Base-by-base conservation (phyloP, 2,797 vertebrate species). In the Anisognathus igniventris region DNA sequence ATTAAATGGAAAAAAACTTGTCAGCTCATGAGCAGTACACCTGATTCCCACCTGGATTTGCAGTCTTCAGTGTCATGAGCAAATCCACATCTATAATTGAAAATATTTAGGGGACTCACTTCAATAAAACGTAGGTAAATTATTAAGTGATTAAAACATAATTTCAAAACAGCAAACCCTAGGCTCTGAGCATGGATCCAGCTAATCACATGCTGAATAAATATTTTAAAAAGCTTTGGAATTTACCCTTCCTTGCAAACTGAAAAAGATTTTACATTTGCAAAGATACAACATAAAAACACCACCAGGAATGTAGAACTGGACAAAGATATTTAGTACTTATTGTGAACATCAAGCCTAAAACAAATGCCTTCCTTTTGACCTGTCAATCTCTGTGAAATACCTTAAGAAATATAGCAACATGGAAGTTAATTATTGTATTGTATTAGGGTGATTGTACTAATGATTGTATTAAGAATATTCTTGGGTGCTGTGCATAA, bases 171-270 rank as follows among this genome's bases (percentile, higher is more conserved):
- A 85, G 83, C 67, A 86, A 28, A 75, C 48, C 24, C 47, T 42
- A 31, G 30, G 23, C 53, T 74, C 65, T 35, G 20, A 93, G 58
- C 64, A 82, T 45, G 39, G 64, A 84, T 72, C n/a, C 56, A 92
- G 66, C 58, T 79, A 94, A 91, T 65, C 93, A 89, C 42, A 71
- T 19, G 45, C 48, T 74, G 64, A 92, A 61, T 84, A 93, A 90
- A 89, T 64, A 18, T 90, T 93, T 79, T 51, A 0, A 74, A 93
- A 92, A 73, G 60, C 67, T 87, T 71, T 80, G 64, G 71, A 96
- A 93, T 89, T 65, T 67, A 79, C 56, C n/a, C 22, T 51, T 86
- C 53, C 80, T 42, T 61, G 82, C 39, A 85, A 90, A 79, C 12
- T 40, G 22, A 61, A 6, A 48, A 74, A 78, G 24, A 67, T 53